A percentile compares a stretch with the other conserved stretches of the same genome.
Conservation (phyloP, 2,797 vertebrate species). For the Neosilurus mollespiculum region DNA sequence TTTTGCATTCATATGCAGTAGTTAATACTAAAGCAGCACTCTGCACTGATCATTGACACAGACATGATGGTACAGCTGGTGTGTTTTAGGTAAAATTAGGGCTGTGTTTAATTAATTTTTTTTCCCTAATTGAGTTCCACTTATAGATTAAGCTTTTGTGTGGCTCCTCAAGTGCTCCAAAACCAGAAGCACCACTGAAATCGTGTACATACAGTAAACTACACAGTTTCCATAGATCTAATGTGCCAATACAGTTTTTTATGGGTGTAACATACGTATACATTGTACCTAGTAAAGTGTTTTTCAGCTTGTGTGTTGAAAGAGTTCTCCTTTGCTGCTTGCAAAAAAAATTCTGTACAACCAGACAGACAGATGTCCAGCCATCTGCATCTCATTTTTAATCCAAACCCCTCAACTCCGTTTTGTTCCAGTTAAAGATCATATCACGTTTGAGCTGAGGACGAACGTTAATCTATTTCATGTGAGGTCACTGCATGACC, state of each 20-base stretch:
- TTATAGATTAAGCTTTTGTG: neutral
- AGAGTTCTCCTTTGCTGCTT: neutral
- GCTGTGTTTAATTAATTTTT: neutral
- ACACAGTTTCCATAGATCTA: neutral
- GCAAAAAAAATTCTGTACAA: neutral
- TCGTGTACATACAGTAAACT: too few relatives aligned
- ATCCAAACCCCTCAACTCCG: constrained; percentile 31
- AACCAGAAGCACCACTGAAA: neutral
- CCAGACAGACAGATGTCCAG: constrained; percentile 19
- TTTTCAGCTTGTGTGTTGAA: neutral
- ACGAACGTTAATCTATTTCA: constrained; percentile 13
- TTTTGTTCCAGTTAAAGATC: constrained; percentile 17
- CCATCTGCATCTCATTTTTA: constrained; percentile 40
- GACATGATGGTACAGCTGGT: neutral
- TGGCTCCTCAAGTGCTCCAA: constrained; percentile 1
- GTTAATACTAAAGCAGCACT: constrained; percentile 3
- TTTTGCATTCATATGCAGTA: neutral
- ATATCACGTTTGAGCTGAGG: constrained; percentile 13
- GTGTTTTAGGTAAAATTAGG: constrained; percentile 1
- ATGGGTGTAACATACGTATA: neutral
- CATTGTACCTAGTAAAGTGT: neutral
- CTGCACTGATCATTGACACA: neutral
- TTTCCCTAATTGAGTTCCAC: neutral
- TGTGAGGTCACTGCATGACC: neutral
- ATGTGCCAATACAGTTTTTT: neutral